Evolutionary conservation across 2,888 invertebrate species (phyloP).

Genomic region (Watsonalla cultraria): DNA sequence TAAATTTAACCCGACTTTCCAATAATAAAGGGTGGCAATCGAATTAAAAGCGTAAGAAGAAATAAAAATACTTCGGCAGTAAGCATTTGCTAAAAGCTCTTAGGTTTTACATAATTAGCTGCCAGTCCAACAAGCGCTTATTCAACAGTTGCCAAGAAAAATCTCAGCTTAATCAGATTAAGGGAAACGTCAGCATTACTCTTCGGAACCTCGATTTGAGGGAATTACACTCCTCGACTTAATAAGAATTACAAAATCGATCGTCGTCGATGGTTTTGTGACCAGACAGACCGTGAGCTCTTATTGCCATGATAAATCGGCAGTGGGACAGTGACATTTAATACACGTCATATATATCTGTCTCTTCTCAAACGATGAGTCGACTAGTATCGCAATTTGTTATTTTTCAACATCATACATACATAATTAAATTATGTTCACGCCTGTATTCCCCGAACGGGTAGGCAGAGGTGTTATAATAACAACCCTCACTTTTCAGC

Average conservation of each 20-base stretch:
- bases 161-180: slow-evolving; percentile 13
- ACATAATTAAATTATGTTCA: too few species aligned
- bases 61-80: background rate
- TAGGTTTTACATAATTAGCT: background rate
- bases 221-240: slow-evolving; percentile 37
- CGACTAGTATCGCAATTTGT: too few species aligned
- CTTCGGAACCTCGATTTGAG: slow-evolving; percentile 25
- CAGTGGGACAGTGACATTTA: too few species aligned
- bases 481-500: too few species aligned
- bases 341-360: too few species aligned
- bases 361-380: too few species aligned
- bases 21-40: background rate
- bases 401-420: too few species aligned
- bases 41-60: background rate
- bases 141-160: slow-evolving; percentile 1
- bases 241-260: slow-evolving; percentile 45
- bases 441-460: too few species aligned
- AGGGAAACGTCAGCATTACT: slow-evolving; percentile 25
- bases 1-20: too few species aligned
- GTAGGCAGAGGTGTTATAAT: too few species aligned
- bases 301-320: too few species aligned
- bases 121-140: background rate
- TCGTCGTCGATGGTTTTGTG: slow-evolving; percentile 7
- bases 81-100: background rate
- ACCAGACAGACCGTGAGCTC: background rate